Base-by-base conservation (phyloP, 2,113 vertebrate species). In the Epinephelus cyanopodus region DNA sequence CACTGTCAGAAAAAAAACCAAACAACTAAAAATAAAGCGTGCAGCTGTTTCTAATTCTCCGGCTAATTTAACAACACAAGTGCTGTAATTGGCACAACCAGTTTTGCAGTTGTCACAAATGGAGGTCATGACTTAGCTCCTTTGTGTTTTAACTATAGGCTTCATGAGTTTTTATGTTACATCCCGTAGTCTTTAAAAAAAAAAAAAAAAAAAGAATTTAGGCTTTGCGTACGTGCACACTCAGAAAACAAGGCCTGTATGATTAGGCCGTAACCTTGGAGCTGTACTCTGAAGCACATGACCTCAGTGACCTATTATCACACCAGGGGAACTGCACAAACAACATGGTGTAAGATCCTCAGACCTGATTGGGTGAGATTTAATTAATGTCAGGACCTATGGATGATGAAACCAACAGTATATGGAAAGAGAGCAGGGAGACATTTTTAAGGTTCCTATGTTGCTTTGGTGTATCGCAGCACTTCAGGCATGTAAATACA, bases 381-480 rank as follows among this genome's bases (percentile, higher is more conserved):
- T 58, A 62, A 78, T 89, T 72, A 52, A 75, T 72, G 79, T 78
- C 62, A 3, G 11, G 39, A 81, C 50, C 58, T 81, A 75, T 64
- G 64, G 48, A 71, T 68, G 14, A 19, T 65, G 5, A 71, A 63
- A 29, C 25, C 9, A 66, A 58, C 12, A 42, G 6, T 33, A 18
- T n/a, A 39, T 27, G 6, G 18, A 79, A 52, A 18, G 13, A 27
- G 23, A 57, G 47, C 9, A 50, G 17, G 39, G 19, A 54, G 3
- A 50, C 9, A 50, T 53, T 12, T 25, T 8, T 4, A 50, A 50
- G 15, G 48, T n/a, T 4, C 21, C 17, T 47, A 19, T 7, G 15
- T 27, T 25, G 65, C 25, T 52, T 52, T 67, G 47, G 6, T 66
- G 23, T 25, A 19, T 69, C 50, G 58, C 48, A 77, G 48, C 27